These are phyloP conservation scores for Cerceris ruficornis DNA, from an alignment of 2,888 invertebrate genomes.

Conservation along the genomic window DNA sequence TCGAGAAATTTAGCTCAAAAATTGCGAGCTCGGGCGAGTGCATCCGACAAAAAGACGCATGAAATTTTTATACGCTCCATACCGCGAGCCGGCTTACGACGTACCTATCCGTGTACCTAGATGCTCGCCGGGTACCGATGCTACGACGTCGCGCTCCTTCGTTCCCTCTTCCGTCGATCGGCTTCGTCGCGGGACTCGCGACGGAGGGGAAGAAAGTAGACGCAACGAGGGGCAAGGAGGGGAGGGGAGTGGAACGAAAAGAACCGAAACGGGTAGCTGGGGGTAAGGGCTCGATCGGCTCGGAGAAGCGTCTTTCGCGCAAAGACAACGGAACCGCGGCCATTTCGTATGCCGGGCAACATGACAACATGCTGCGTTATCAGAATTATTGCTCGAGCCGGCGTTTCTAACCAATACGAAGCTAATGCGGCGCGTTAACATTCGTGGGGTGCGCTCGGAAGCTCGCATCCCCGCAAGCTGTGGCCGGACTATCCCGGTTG, in stretches of 20 bases:
- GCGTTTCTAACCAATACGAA: conserved; percentile 69
- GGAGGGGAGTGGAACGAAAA: neutral
- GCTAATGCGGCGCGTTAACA: conserved; percentile 81
- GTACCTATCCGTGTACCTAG: neutral
- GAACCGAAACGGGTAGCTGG: neutral
- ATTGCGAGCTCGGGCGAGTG: conserved; percentile 17
- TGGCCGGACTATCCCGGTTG: conserved; percentile 69
- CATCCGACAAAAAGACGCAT: conserved; percentile 31
- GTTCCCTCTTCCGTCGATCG: too few species aligned
- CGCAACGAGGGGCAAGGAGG: too few species aligned
- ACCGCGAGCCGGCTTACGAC: conserved; percentile 21
- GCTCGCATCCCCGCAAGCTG: conserved; percentile 78
- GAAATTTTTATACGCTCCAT: conserved; percentile 44
- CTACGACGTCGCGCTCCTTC: neutral
- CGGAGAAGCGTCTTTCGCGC: conserved; percentile 52
- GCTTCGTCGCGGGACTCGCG: too few species aligned
- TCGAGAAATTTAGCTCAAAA: conserved; percentile 20
- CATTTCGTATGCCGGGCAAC: conserved; percentile 80
- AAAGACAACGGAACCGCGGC: conserved; percentile 55
- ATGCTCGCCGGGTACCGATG: too few species aligned
- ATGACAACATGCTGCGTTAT: conserved; percentile 81
- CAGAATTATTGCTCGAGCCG: conserved; percentile 77
- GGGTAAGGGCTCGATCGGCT: conserved; percentile 10
- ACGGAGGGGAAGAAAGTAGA: too few species aligned
- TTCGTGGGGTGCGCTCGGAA: conserved; percentile 77